A percentile compares a stretch with the other conserved stretches of the same genome.
phyloP scores from a whole-genome alignment of 2,888 invertebrate genomes.

The Euphydryas editha region DNA sequence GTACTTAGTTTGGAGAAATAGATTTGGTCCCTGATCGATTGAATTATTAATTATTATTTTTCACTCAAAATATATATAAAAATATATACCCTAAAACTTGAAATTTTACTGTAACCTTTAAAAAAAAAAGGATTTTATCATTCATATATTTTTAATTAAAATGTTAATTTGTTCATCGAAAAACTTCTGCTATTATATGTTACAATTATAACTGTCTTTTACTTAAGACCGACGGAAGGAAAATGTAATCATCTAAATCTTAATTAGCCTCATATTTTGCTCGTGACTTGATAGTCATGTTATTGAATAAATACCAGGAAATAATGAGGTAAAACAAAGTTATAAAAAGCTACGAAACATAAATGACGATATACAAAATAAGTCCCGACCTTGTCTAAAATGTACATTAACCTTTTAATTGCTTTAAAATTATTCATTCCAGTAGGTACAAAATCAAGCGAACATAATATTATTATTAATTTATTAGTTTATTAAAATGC shows the following conservation, averaged over 20 bases:
- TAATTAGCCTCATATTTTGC: constrained; percentile 19
- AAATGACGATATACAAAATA: neutral
- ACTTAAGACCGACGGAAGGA: constrained; percentile 18
- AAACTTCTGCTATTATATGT: neutral
- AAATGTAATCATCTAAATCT: constrained; percentile 24
- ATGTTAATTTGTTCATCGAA: neutral
- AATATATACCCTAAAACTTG: too few relatives aligned
- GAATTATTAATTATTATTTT: too few relatives aligned
- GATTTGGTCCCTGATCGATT: too few relatives aligned
- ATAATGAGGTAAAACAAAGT: constrained; percentile 22
- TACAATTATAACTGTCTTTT: neutral
- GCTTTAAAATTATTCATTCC: neutral
- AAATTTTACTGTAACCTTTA: too few relatives aligned
- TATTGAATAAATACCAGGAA: constrained; percentile 41
- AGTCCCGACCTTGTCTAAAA: neutral
- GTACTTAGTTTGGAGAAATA: too few relatives aligned
- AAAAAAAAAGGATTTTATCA: too few relatives aligned
- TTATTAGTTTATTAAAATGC: too few relatives aligned
- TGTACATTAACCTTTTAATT: too few relatives aligned
- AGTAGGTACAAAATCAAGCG: neutral
- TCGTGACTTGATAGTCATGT: constrained; percentile 33
- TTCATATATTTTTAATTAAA: neutral
- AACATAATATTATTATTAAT: neutral
- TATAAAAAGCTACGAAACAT: constrained; percentile 21
- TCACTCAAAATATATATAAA: too few relatives aligned